Base-by-base conservation (phyloP, 1,140 invertebrate genomes). In the Bicyclus anynana region DNA sequence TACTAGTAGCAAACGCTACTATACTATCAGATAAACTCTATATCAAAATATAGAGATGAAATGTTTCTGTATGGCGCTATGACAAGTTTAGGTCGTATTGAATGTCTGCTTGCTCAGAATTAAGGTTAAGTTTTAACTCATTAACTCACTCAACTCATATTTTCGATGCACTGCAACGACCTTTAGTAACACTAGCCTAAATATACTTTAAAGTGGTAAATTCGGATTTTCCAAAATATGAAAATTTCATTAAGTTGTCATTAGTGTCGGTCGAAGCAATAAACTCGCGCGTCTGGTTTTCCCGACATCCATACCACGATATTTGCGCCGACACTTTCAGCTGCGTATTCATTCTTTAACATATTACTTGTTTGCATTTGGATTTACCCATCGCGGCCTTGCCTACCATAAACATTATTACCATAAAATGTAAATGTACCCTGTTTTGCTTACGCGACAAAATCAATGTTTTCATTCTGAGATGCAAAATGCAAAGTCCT, bases 191-290 rank as follows among this genome's bases (percentile, higher is more conserved):
- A n/a, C n/a, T n/a, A n/a, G n/a, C n/a, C n/a, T 6, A 33, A 10
- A 33, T 12, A 33, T 12, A n/a, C n/a, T 40, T 16, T 40, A 55
- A 37, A 27, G 48, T 16, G 33, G 23, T 18, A 37, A 60, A 63
- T 50, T 57, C 37, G 70, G 68, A 58, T 69, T 68, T 72, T 53
- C 71, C 72, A 35, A 42, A 37, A 57, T 53, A 37, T 57, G 55
- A 42, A 57, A 63, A 66, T 60, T 66, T 58, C 62, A 73, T 72
- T 72, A 70, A 70, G 69, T 69, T 63, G 37, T 63, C 69, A 70
- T 69, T 70, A 67, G 60, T 21, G 35, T 52, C 47, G 35, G 47
- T 42, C 47, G 37, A 57, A 50, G 50, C 48, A 46, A 58, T 58
- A 58, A 50, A 57, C 23, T 49, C 38, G 47, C 48, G 48, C 49